Percentiles rank a stretch among this genome's conserved stretches.
Evolutionary conservation across 2,888 invertebrate genomes (phyloP).

Genomic region (Eustalomyia histrio): DNA sequence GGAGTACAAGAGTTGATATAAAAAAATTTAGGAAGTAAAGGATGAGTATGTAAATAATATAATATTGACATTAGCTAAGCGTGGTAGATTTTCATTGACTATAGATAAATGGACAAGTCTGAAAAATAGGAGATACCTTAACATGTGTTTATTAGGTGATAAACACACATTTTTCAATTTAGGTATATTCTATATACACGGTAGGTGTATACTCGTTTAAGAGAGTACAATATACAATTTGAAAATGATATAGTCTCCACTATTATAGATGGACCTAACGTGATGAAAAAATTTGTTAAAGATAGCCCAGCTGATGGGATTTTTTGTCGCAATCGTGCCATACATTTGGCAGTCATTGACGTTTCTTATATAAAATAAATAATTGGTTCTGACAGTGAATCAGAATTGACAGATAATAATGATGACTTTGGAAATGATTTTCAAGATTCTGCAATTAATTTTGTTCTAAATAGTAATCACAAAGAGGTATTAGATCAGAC

Average conservation of each 20-base stretch:
- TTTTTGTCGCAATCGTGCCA: neutral
- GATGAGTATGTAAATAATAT: no score
- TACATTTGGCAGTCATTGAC: conserved; percentile 17
- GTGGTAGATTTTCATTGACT: no score
- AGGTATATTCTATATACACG: conserved; percentile 28
- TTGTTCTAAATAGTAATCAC: no score
- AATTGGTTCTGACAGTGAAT: neutral
- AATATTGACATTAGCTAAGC: no score
- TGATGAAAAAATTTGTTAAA: conserved; percentile 13
- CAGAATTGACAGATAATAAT: neutral
- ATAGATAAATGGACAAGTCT: conserved; percentile 19
- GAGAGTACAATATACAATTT: conserved; percentile 1
- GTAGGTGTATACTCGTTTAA: conserved; percentile 10
- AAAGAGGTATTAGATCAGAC: no score
- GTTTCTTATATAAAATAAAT: conserved; percentile 1
- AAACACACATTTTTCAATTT: conserved; percentile 5
- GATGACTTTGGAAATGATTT: neutral
- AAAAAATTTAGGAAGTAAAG: neutral
- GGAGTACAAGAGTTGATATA: conserved; percentile 13
- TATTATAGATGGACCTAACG: conserved; percentile 2
- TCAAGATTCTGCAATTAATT: no score
- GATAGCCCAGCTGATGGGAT: conserved; percentile 11
- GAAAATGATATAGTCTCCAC: no score
- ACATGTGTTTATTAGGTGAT: neutral
- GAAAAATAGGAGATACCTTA: conserved; percentile 14